Conservation (phyloP, 2,888 invertebrate genomes). For the Tiliacea citrago region DNA sequence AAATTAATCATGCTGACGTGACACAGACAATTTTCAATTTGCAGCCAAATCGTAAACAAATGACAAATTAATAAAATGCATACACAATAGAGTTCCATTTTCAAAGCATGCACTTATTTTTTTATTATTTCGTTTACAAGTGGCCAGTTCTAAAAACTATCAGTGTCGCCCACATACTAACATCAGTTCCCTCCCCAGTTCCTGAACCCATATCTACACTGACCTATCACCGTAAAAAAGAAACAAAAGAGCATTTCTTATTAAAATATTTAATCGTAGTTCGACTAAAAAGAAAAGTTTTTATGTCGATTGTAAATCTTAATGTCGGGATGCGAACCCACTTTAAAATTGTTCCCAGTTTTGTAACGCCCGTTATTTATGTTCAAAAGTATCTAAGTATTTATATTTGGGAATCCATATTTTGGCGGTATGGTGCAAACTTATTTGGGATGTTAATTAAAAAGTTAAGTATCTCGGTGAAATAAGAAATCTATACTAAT, state of each 20-base stretch:
- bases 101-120: no score
- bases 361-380: constrained; percentile 50
- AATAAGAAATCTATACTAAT: no score
- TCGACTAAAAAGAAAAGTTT: constrained; percentile 48
- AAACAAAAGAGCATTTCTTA: constrained; percentile 13
- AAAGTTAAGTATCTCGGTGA: background rate
- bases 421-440: constrained; percentile 3
- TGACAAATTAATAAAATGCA: no score
- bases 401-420: constrained; percentile 24
- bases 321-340: constrained; percentile 27
- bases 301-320: constrained; percentile 57
- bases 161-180: no score
- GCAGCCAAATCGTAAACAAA: no score
- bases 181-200: background rate
- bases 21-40: no score
- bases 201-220: background rate
- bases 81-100: no score
- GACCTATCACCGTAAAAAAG: constrained; percentile 5
- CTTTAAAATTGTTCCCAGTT: constrained; percentile 47
- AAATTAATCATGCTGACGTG: no score
- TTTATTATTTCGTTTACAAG: no score
- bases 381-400: constrained; percentile 25
- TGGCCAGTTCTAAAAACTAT: no score
- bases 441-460: constrained; percentile 15
- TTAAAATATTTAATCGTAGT: constrained; percentile 45